Percentiles rank a stretch among this genome's conserved stretches.
These are phyloP conservation scores for Geodia barretti DNA, from an alignment of 37 sponge, comb jelly and placozoan species.

Conservation along the genomic window DNA sequence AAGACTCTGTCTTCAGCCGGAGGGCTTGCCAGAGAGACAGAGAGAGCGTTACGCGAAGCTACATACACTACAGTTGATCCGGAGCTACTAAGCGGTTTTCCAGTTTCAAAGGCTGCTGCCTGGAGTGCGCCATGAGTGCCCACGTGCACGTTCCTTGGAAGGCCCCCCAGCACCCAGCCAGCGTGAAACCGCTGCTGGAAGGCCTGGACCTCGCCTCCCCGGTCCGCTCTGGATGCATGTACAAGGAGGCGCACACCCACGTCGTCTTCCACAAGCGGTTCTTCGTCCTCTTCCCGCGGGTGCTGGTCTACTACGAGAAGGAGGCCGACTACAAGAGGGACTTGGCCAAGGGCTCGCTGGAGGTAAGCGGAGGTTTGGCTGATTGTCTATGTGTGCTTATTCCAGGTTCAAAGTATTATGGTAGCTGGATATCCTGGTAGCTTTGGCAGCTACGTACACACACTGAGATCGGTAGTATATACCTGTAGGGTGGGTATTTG, in stretches of 20 bases:
- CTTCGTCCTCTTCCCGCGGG: conserved; percentile 64
- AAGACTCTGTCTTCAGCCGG: background rate
- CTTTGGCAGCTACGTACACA: too few relatives aligned
- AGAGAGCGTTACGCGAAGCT: too few relatives aligned
- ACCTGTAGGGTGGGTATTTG: too few relatives aligned
- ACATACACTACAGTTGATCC: too few relatives aligned
- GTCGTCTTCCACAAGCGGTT: conserved; percentile 72
- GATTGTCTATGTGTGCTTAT: background rate
- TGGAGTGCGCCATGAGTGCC: background rate
- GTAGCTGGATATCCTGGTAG: too few relatives aligned
- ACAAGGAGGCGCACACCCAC: conserved; percentile 62
- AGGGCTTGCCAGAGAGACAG: too few relatives aligned
- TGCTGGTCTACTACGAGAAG: conserved; percentile 71
- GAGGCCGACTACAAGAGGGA: conserved; percentile 52
- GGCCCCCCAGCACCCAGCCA: background rate
- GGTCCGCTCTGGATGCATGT: conserved; percentile 62
- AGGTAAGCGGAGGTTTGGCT: conserved; percentile 25
- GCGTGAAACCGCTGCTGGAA: background rate
- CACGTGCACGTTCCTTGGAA: background rate
- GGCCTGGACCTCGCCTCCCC: conserved; percentile 34
- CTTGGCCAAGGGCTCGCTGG: conserved; percentile 13
- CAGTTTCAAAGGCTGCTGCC: too few relatives aligned
- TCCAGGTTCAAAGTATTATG: too few relatives aligned
- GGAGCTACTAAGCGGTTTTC: too few relatives aligned
- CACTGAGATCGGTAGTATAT: too few relatives aligned